Conservation (phyloP, 2,888 invertebrate species). For the Hedychridium roseum region DNA sequence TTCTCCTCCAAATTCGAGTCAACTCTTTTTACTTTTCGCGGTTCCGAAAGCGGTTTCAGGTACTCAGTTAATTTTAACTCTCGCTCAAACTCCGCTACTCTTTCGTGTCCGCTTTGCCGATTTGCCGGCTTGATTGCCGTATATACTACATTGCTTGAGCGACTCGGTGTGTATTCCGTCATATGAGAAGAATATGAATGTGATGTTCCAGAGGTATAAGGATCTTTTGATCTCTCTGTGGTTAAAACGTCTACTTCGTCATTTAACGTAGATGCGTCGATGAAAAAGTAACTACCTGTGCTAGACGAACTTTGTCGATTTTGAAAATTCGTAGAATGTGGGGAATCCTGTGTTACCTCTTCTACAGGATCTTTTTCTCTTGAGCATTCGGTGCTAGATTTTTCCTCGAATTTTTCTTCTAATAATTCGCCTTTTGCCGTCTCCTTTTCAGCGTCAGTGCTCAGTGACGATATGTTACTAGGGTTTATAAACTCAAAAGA, state of each 20-base stretch:
- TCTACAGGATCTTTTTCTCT: constrained; percentile 17
- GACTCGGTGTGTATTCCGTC: constrained; percentile 27
- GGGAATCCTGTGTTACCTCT: constrained; percentile 24
- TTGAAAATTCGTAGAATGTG: constrained; percentile 27
- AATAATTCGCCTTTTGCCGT: constrained; percentile 1
- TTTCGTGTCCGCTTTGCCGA: constrained; percentile 45
- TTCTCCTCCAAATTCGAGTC: constrained; percentile 45
- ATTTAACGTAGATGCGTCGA: constrained; percentile 78
- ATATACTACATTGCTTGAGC: constrained; percentile 18
- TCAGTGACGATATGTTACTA: constrained; percentile 20
- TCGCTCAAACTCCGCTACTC: constrained; percentile 52
- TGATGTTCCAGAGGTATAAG: constrained; percentile 6
- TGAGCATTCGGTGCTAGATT: constrained; percentile 8
- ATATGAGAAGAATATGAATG: constrained; percentile 18
- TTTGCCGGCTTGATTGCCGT: constrained; percentile 36
- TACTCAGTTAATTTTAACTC: constrained; percentile 54
- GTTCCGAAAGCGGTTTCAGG: constrained; percentile 46
- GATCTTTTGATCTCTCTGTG: constrained; percentile 19
- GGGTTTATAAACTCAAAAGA: constrained; percentile 51
- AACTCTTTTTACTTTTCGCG: constrained; percentile 42
- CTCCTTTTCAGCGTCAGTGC: constrained; percentile 9
- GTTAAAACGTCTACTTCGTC: constrained; percentile 68
- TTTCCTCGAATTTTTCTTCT: constrained; percentile 10
- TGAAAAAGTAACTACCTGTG: constrained; percentile 73
- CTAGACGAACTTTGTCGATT: constrained; percentile 46